Base-by-base conservation (phyloP, 2,888 invertebrate genomes). In the Steromphala cineraria region DNA sequence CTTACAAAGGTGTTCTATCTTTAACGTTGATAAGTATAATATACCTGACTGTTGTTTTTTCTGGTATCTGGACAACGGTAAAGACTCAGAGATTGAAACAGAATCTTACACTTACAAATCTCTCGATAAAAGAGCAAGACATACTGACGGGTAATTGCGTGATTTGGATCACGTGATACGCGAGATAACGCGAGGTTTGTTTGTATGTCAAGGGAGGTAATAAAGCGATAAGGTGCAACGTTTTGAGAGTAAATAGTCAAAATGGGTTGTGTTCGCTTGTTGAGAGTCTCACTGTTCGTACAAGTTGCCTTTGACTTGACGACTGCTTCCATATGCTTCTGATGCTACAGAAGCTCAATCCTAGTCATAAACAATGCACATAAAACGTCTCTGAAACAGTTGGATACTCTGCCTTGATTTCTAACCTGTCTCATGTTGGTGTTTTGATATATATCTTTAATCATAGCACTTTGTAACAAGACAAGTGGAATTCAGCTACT, bases 151-250 rank as follows among this genome's bases (percentile, higher is more conserved):
- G 24, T 62, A 62, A 62, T 62, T 62, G 28, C 62, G 62, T 62
- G 62, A 62, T 62, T 62, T 24, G 10, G 28, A 28, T 62, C 62
- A 62, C 62, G 62, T 62, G 62, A 62, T 62, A 62, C 24, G 28
- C 62, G 62, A 62, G 62, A 62, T 62, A 62, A 62, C 62, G 21
- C 62, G 62, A 62, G 62, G 62, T 62, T 62, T 62, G 62, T 62
- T 62, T 62, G 62, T 62, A 15, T 62, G 62, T 28, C 28, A 62
- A 62, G 62, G 62, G 62, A 62, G 62, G 62, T 62, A 62, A 62
- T 62, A 62, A 62, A 15, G 62, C 28, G 62, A 62, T 62, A 62
- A 62, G 13, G 62, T 28, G 24, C 62, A 13, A 5, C 15, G 62
- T 62, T 62, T 24, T 62, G 62, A 62, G 62, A 62, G 28, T 62